phyloP scores from a whole-genome alignment of 2,888 invertebrate genomes.

The Unio delphinus region DNA sequence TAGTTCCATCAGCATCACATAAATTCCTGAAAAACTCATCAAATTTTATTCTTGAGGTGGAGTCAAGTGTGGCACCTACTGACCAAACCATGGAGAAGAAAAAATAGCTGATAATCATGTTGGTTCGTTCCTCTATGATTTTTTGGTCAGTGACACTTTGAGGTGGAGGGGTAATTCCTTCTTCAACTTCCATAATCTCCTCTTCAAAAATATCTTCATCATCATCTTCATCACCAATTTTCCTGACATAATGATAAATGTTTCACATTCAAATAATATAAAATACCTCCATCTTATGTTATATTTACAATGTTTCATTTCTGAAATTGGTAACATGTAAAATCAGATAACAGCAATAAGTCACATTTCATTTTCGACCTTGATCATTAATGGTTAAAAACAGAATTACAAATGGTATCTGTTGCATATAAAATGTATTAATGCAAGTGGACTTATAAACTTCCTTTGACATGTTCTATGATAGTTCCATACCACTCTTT shows the following conservation, averaged over 20 bases:
- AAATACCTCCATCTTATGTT: background rate
- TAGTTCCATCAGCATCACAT: slow-evolving; percentile 67
- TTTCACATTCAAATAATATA: background rate
- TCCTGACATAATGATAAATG: slow-evolving; percentile 32
- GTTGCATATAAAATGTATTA: too few relatives aligned
- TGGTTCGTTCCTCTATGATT: slow-evolving; percentile 64
- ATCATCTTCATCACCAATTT: slow-evolving; percentile 63
- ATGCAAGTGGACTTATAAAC: too few relatives aligned
- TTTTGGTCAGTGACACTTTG: slow-evolving; percentile 61
- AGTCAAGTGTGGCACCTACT: slow-evolving; percentile 65
- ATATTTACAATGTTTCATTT: background rate
- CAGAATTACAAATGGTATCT: too few relatives aligned
- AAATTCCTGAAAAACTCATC: slow-evolving; percentile 77
- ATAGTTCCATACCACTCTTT: too few relatives aligned
- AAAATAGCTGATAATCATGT: slow-evolving; percentile 68
- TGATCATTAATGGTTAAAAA: too few relatives aligned
- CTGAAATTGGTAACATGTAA: background rate
- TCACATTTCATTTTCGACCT: background rate
- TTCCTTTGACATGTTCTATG: too few relatives aligned
- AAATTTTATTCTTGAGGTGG: slow-evolving; percentile 66
- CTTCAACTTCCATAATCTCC: slow-evolving; percentile 43
- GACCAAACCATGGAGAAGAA: slow-evolving; percentile 71
- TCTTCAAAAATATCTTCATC: slow-evolving; percentile 56
- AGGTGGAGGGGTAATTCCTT: slow-evolving; percentile 19
- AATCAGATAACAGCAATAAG: background rate